phyloP scores from a whole-genome alignment of 53 echinoderm and acorn worm species.

The Crossaster papposus region DNA sequence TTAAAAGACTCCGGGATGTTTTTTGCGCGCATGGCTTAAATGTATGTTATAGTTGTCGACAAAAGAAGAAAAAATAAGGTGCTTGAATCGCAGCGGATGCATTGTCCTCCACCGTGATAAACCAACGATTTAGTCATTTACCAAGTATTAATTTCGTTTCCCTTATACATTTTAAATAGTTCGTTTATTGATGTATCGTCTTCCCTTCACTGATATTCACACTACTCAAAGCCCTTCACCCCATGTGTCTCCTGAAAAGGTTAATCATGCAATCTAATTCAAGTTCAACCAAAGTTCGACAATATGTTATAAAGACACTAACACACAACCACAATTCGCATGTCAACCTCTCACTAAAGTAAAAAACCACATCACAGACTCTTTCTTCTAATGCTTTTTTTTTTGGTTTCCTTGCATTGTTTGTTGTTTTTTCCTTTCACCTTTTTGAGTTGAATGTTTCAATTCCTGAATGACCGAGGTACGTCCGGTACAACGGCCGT shows the following conservation, averaged over 20 bases:
- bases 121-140: too few species aligned
- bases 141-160: too few species aligned
- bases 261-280: background rate
- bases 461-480: background rate
- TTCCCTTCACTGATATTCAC: background rate
- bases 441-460: background rate
- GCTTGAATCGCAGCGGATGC: too few species aligned
- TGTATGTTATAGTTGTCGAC: background rate
- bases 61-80: too few species aligned
- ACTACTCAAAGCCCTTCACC: background rate
- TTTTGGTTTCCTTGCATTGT: slow-evolving; percentile 15
- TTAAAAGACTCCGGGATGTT: background rate
- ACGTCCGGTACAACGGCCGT: slow-evolving; percentile 2
- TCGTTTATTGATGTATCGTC: too few species aligned
- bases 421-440: background rate
- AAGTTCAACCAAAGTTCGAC: background rate
- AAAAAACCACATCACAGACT: background rate
- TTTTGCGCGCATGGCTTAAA: background rate
- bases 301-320: background rate
- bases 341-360: background rate
- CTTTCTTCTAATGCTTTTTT: background rate
- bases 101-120: too few species aligned
- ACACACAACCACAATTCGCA: background rate
- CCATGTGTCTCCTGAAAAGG: background rate
- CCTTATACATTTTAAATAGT: too few species aligned